Base-by-base conservation (phyloP, 2,113 vertebrate species). In the Cavia aperea region DNA sequence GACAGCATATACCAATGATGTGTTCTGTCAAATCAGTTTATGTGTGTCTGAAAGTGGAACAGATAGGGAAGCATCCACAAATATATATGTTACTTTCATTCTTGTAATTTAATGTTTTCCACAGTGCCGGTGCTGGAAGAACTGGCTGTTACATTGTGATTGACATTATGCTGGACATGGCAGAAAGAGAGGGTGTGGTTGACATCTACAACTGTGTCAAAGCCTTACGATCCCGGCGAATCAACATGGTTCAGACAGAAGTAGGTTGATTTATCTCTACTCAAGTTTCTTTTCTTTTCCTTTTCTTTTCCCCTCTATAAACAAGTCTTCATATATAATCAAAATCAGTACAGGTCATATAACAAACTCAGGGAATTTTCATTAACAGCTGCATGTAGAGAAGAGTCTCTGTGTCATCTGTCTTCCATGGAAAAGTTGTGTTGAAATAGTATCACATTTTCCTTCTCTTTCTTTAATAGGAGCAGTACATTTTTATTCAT, bases 211-310 rank as follows among this genome's bases (percentile, higher is more conserved):
- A 99, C 97, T 99, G 99, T 70, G 99, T 99, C 96, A 99, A 99
- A 97, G 99, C 99, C 36, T 98, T 99, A 85, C 97, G 99, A 91
- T 99, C 99, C 66, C 98, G 99, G 46, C 98, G 99, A 94, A 99
- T 99, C 98, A 99, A 99, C 97, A 99, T 99, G 99, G 99, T 99
- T 96, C 99, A 99, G 97, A 99, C 99, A 95, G 99, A 99, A 98
- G 99, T 99, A 98, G 33, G 58, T 12, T 46, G 65, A 87, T 97
- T 95, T 26, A 29, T 70, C 56, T 83, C 70, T 23, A 16, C 19
- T 94, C 60, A 33, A 36, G 9, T 7, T 65, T 36, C 18, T 31
- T 88, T 58, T 58, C 49, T 81, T 54, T 56, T 36, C 39, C 78
- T 24, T 49, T 65, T n/a, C 23, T 24, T 78, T 39, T 60, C 23